Base-by-base conservation (phyloP, 1,140 invertebrate genomes). In the Drosophila auraria region DNA sequence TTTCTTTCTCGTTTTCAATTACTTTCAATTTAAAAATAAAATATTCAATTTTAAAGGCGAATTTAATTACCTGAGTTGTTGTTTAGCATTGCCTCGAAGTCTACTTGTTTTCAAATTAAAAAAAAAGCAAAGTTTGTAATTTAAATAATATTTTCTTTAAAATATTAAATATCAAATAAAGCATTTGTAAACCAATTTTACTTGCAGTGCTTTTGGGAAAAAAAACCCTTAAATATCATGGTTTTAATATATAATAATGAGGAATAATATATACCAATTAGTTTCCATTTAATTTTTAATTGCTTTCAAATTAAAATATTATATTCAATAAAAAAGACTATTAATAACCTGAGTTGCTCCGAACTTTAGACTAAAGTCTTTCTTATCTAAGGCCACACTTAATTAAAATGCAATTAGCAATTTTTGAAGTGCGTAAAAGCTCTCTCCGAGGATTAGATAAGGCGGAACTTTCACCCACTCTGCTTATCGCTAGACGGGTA, bases 401-500 rank as follows among this genome's bases (percentile, higher is more conserved):
- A 70, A 72, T 72, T 36, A 38, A 44, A 42, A 51, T 12, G n/a
- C 20, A 73, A 73, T 73, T 73, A 44, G 47, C 40, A 2, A 25
- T n/a, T 53, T 17, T 42, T 40, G 8, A 49, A 53, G 70, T 61
- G 38, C 30, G 30, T 47, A 14, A 53, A 45, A 44, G 45, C 38
- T 23, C 47, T 60, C 36, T 42, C 33, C 36, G 38, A 36, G 69
- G 38, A 74, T 73, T 73, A 74, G 71, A 74, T 73, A 74, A 73
- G 69, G 27, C 7, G 12, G 1, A 15, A 45, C 50, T 42, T 66
- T 60, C 33, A 44, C 47, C 36, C 45, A 36, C 25, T 73, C 44
- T 38, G 53, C 53, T 73, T 73, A 73, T 73, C 69, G 69, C 20
- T 8, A 36, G 23, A 33, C 40, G 36, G 27, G 25, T 27, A 45